Percentiles rank a stretch among this genome's conserved stretches.
Evolutionary conservation across 35 echinoderm and acorn worm genomes (phyloP).

Genomic region (Anneissia japonica): DNA sequence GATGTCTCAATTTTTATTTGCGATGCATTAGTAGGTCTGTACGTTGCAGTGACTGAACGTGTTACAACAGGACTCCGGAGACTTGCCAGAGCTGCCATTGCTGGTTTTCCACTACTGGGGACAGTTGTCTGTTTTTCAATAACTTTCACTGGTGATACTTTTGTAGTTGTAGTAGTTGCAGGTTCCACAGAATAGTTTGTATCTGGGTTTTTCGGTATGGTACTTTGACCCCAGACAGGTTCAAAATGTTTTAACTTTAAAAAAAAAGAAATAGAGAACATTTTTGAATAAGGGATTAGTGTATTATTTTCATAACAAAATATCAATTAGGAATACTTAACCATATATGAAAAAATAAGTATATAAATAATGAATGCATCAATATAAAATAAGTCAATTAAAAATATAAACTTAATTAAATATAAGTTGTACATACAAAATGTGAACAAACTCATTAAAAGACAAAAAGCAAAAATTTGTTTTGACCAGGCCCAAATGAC

Average conservation of each 20-base stretch:
- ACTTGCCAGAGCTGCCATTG: neutral
- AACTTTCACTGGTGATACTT: neutral
- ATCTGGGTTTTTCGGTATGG: neutral
- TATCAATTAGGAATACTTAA: too few relatives aligned
- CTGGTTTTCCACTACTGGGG: neutral
- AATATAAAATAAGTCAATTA: too few relatives aligned
- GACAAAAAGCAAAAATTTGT: too few relatives aligned
- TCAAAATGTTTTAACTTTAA: constrained; percentile 92
- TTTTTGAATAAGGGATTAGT: too few relatives aligned
- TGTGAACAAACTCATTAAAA: too few relatives aligned
- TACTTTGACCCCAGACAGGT: constrained; percentile 81
- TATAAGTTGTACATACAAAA: too few relatives aligned
- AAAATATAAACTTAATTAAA: too few relatives aligned
- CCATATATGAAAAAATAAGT: too few relatives aligned
- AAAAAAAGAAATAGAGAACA: too few relatives aligned
- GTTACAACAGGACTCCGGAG: neutral
- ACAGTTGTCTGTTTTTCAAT: neutral
- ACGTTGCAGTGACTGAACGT: neutral
- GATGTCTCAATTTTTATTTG: neutral
- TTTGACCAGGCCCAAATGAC: too few relatives aligned
- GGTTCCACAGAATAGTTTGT: neutral
- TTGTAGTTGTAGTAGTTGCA: neutral
- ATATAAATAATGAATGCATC: too few relatives aligned
- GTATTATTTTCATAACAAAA: too few relatives aligned
- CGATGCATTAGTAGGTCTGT: neutral